A percentile compares a stretch with the other conserved stretches of the same genome.
Evolutionary conservation across 2,888 invertebrate genomes (phyloP).

Genomic region (Limenitis arthemis): DNA sequence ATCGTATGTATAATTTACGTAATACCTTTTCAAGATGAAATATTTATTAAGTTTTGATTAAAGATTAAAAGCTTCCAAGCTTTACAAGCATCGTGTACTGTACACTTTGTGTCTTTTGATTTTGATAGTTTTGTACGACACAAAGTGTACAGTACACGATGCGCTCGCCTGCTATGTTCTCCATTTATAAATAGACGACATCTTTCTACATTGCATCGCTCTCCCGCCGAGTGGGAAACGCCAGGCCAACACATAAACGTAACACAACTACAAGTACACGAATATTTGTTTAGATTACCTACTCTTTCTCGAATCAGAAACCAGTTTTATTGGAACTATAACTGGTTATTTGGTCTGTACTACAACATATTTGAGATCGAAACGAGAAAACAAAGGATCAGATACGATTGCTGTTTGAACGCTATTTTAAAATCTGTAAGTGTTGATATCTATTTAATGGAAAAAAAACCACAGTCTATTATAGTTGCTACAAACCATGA

Average conservation of each 20-base stretch:
- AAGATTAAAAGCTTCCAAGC: too few relatives aligned
- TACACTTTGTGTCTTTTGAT: too few relatives aligned
- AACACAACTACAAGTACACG: slow-evolving; percentile 15
- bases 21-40: too few relatives aligned
- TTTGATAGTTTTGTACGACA: slow-evolving; percentile 28
- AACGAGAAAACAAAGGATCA: slow-evolving; percentile 2
- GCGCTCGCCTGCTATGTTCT: slow-evolving; percentile 48
- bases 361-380: slow-evolving; percentile 11
- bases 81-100: too few relatives aligned
- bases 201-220: slow-evolving; percentile 57
- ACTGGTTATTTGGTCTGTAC: slow-evolving; percentile 16
- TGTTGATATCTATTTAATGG: slow-evolving; percentile 21
- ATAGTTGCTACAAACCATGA: not conserved
- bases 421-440: not conserved
- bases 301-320: slow-evolving; percentile 15
- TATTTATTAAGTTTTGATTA: too few relatives aligned
- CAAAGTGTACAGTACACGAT: slow-evolving; percentile 39
- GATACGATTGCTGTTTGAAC: too few relatives aligned
- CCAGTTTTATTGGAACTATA: slow-evolving; percentile 14
- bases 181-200: slow-evolving; percentile 64
- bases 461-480: not conserved
- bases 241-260: slow-evolving; percentile 39
- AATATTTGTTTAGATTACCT: slow-evolving; percentile 21
- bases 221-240: slow-evolving; percentile 56
- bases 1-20: too few relatives aligned